phyloP scores from a whole-genome alignment of 2,888 invertebrate genomes.

The Drepanosiphum platanoidis region DNA sequence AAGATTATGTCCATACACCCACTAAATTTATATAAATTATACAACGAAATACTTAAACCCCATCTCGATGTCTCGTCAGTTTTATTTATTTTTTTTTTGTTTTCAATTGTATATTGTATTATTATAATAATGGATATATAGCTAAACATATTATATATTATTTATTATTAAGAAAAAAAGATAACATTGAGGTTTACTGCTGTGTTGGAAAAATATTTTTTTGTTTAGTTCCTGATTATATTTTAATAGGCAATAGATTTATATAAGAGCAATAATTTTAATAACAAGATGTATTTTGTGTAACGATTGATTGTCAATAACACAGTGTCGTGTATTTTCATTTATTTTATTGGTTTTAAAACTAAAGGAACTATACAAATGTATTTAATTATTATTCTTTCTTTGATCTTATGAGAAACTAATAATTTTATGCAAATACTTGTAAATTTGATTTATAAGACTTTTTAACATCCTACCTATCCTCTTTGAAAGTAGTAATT shows the following conservation, averaged over 20 bases:
- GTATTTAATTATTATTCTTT: slow-evolving; percentile 8
- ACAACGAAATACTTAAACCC: background rate
- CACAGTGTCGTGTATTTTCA: slow-evolving; percentile 12
- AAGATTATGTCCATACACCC: too few relatives aligned
- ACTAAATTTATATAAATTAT: background rate
- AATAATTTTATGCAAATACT: too few relatives aligned
- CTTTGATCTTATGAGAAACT: too few relatives aligned
- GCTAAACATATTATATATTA: background rate
- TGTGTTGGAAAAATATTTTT: background rate
- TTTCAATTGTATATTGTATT: background rate
- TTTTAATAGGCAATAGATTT: background rate
- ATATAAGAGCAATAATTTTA: slow-evolving; percentile 34
- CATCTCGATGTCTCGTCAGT: background rate
- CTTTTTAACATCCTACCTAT: too few relatives aligned
- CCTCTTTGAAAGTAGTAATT: too few relatives aligned
- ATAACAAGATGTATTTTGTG: background rate
- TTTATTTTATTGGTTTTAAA: slow-evolving; percentile 18
- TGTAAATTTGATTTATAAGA: too few relatives aligned
- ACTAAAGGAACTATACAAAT: background rate
- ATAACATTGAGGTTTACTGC: background rate
- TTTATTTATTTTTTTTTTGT: background rate
- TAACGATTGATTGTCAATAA: background rate
- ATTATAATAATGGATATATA: background rate
- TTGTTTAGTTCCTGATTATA: slow-evolving; percentile 15
- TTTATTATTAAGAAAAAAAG: background rate